phyloP scores from a whole-genome alignment of 2,888 invertebrate genomes.

The Conchocele bisecta region DNA sequence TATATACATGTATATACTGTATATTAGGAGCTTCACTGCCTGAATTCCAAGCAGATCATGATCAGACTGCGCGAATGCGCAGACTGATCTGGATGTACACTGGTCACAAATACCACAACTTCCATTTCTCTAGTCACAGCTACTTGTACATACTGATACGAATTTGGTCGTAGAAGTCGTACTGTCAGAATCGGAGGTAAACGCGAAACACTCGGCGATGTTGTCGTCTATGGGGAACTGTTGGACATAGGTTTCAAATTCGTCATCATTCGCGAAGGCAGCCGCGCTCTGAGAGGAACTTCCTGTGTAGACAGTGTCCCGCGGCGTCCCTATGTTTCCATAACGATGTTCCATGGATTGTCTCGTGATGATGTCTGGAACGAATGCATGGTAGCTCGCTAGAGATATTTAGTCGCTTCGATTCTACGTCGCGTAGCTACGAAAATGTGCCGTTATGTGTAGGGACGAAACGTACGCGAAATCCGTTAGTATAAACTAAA shows the following conservation, averaged over 20 bases:
- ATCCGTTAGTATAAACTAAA: too few species aligned
- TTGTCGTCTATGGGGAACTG: conserved; percentile 70
- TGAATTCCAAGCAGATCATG: too few species aligned
- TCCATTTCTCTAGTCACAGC: too few species aligned
- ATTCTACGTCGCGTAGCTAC: too few species aligned
- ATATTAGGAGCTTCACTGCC: neutral
- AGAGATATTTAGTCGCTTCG: too few species aligned
- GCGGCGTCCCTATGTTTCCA: conserved; percentile 28
- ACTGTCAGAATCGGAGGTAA: conserved; percentile 5
- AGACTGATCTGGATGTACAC: too few species aligned
- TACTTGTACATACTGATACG: conserved; percentile 41
- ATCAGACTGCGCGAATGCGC: too few species aligned
- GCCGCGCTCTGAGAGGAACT: conserved; percentile 51
- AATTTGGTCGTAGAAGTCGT: conserved; percentile 18
- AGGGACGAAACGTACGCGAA: too few species aligned
- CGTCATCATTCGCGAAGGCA: too few species aligned
- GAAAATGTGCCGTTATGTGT: too few species aligned
- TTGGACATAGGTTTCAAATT: conserved; percentile 65
- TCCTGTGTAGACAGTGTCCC: conserved; percentile 1
- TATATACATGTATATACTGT: neutral
- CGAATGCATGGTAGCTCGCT: too few species aligned
- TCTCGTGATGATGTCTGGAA: conserved; percentile 62
- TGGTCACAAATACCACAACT: too few species aligned
- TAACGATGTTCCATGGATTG: conserved; percentile 54
- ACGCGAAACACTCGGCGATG: conserved; percentile 67